A percentile compares a stretch with the other conserved stretches of the same genome.
phyloP scores from a whole-genome alignment of 2,797 vertebrate species.

The Chiroxiphia lanceolata region DNA sequence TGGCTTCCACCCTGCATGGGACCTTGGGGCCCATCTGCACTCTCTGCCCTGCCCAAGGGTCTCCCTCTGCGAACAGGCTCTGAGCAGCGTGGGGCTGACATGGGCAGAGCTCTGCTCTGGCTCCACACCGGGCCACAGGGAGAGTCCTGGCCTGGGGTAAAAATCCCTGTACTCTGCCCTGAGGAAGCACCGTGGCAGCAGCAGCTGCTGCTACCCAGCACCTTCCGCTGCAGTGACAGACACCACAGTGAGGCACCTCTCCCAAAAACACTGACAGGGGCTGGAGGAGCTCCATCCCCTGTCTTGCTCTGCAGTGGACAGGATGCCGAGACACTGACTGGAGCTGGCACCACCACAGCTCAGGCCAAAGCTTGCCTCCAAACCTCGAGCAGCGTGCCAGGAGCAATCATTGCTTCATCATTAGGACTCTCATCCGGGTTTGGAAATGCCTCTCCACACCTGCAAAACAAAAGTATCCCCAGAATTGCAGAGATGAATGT shows the following conservation, averaged over 20 bases:
- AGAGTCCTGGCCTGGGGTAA: not conserved
- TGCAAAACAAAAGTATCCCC: not conserved
- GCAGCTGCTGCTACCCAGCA: not conserved
- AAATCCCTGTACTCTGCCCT: not conserved
- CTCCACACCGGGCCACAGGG: rapidly evolving
- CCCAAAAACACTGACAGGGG: not conserved
- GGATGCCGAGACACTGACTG: not conserved
- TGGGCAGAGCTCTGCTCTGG: not conserved
- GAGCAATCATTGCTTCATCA: not conserved
- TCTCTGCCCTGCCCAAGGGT: rapidly evolving
- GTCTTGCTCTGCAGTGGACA: not conserved
- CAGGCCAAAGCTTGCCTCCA: not conserved
- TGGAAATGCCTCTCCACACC: not conserved
- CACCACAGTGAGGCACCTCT: not conserved
- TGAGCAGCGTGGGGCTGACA: not conserved
- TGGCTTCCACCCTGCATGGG: not conserved
- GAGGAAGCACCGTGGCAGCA: not conserved
- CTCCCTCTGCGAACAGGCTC: not conserved
- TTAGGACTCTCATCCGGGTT: not conserved
- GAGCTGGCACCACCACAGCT: not conserved
- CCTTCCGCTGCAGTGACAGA: not conserved
- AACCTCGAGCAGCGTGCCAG: not conserved
- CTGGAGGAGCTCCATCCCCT: not conserved
- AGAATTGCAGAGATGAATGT: not conserved
- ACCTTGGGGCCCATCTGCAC: not conserved